Conservation (phyloP, 2,113 vertebrate species). For the Mesitornis unicolor region DNA sequence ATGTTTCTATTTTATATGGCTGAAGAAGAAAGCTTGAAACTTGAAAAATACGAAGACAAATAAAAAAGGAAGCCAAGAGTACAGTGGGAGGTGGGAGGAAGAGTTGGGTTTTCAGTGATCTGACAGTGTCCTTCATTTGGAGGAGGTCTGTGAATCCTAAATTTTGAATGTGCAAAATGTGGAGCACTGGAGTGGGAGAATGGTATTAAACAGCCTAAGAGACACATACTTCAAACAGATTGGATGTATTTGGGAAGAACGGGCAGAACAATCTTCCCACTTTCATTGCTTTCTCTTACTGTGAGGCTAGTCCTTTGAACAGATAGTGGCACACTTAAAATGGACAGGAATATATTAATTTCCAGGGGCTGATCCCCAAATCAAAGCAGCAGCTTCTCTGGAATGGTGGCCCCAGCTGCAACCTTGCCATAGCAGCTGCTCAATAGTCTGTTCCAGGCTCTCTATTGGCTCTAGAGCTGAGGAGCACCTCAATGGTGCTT, state of each 20-base stretch:
- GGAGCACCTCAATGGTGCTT: not conserved
- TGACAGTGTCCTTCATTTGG: not conserved
- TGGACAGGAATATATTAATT: not conserved
- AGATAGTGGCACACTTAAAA: not conserved
- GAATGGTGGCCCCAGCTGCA: not conserved
- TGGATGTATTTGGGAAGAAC: not conserved
- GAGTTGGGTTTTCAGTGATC: not conserved
- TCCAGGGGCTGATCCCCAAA: not conserved
- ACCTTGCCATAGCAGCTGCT: not conserved
- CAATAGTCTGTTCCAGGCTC: not conserved
- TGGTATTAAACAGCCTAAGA: not conserved
- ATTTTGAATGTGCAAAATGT: not conserved
- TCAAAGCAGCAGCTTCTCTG: rapidly evolving
- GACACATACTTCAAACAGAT: not conserved
- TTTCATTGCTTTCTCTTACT: not conserved
- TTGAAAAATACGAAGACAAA: constrained; percentile 5
- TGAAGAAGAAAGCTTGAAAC: not conserved
- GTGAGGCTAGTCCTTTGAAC: not conserved
- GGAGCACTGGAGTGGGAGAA: not conserved
- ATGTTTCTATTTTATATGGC: not conserved
- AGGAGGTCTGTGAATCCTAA: not conserved
- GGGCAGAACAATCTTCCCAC: not conserved
- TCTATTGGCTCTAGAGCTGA: not conserved
- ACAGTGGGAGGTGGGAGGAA: not conserved
- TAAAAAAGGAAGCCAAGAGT: not conserved